phyloP scores from a whole-genome alignment of 2,797 vertebrate species.

The Pogonophryne albipinna region DNA sequence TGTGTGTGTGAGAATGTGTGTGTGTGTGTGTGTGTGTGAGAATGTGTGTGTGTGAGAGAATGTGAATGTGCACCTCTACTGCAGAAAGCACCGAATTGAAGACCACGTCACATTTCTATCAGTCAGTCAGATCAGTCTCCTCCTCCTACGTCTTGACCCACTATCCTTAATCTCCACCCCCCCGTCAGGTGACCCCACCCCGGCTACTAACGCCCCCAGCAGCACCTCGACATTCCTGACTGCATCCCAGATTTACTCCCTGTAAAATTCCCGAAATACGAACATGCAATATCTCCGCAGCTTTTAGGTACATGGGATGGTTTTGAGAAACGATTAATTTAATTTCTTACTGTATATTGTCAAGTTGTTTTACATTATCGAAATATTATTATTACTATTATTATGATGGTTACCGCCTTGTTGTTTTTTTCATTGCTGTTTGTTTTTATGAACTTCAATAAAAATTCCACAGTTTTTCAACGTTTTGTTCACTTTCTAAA shows the following conservation, averaged over 20 bases:
- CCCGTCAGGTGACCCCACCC: slow-evolving; percentile 49
- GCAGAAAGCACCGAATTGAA: slow-evolving; percentile 60
- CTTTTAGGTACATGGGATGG: slow-evolving; percentile 63
- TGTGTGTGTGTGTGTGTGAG: slow-evolving; percentile 37
- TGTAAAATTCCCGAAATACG: slow-evolving; percentile 46
- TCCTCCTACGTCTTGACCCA: slow-evolving; percentile 39
- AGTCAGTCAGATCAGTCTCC: slow-evolving; percentile 53
- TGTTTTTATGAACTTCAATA: slow-evolving; percentile 86
- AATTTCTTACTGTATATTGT: slow-evolving; percentile 80
- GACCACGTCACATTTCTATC: slow-evolving; percentile 57
- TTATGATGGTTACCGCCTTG: slow-evolving; percentile 79
- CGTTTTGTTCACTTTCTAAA: slow-evolving; percentile 3
- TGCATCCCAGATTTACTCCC: slow-evolving; percentile 58
- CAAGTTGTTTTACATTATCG: slow-evolving; percentile 77
- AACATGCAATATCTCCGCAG: slow-evolving; percentile 61
- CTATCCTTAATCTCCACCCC: slow-evolving; percentile 37
- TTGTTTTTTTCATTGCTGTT: slow-evolving; percentile 83
- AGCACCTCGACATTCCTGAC: slow-evolving; percentile 79
- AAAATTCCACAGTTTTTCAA: slow-evolving; percentile 75
- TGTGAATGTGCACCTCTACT: slow-evolving; percentile 79
- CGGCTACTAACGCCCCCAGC: slow-evolving; percentile 54
- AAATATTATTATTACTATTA: slow-evolving; percentile 57
- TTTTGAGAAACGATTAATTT: slow-evolving; percentile 79
- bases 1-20: no score
- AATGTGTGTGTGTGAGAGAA: slow-evolving; percentile 14